phyloP scores from a whole-genome alignment of 1,140 invertebrate species.

The Cydia strobilella region DNA sequence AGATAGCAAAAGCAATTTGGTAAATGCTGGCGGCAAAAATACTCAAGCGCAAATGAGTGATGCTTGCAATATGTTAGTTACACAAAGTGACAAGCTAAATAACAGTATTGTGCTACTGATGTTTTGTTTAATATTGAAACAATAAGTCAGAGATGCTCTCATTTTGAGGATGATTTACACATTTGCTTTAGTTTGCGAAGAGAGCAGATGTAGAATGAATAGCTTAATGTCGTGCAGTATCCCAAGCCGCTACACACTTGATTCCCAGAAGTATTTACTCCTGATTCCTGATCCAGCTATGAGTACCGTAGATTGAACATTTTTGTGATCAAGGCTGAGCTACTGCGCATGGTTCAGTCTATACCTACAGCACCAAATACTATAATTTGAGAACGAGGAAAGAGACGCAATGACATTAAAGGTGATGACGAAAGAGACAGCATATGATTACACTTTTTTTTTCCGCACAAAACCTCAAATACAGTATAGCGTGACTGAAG shows the following conservation, averaged over 20 bases:
- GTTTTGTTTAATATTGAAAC: constrained; percentile 37
- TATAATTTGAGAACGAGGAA: constrained; percentile 13
- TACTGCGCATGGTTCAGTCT: not conserved
- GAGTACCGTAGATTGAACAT: not conserved
- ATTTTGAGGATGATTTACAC: not conserved
- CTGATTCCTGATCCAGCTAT: not conserved
- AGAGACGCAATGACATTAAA: constrained; percentile 15
- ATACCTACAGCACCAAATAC: constrained; percentile 22
- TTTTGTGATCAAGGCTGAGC: not conserved
- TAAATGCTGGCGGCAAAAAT: constrained; percentile 28
- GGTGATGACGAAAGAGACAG: constrained; percentile 19
- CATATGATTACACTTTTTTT: constrained; percentile 31
- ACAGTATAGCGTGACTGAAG: constrained; percentile 49
- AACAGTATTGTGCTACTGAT: constrained; percentile 51
- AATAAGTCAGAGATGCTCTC: not conserved
- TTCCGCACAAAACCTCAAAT: constrained; percentile 36
- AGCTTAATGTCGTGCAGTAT: too few relatives aligned
- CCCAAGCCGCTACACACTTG: too few relatives aligned
- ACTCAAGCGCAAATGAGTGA: constrained; percentile 41
- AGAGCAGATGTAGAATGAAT: too few relatives aligned
- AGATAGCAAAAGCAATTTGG: constrained; percentile 31
- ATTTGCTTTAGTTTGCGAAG: not conserved
- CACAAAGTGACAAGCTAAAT: constrained; percentile 48
- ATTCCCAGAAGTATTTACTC: too few relatives aligned
- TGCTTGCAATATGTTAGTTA: constrained; percentile 50